Evolutionary conservation across 1,140 invertebrate genomes (phyloP).

Genomic region (Heliconius nattereri): DNA sequence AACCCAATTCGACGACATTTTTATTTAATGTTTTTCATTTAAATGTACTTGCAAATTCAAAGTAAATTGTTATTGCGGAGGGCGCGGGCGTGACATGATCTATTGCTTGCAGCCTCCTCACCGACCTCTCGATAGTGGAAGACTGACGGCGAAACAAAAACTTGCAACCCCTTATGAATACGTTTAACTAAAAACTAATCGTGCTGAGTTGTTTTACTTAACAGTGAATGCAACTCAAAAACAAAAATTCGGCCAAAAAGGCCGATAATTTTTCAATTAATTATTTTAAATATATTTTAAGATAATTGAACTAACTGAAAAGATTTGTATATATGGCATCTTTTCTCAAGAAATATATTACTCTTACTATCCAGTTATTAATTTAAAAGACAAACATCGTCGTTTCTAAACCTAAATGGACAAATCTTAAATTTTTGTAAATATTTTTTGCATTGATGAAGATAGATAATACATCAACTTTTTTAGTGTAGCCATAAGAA

Average conservation of each 20-base stretch:
- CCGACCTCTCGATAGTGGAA: conserved; percentile 79
- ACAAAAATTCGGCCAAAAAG: no score
- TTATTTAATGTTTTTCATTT: neutral
- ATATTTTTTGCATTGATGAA: no score
- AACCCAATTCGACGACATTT: no score
- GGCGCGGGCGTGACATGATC: conserved; percentile 47
- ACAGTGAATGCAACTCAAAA: neutral
- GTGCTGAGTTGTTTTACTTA: neutral
- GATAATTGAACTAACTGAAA: no score
- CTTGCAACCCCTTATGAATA: neutral
- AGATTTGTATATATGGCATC: neutral
- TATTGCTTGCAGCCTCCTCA: conserved; percentile 79
- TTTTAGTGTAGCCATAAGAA: no score
- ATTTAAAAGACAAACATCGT: neutral
- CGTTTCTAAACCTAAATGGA: no score
- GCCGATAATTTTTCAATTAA: no score
- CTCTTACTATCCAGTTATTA: no score
- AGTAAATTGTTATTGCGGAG: conserved; percentile 21
- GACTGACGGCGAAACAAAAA: conserved; percentile 55
- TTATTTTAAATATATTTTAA: no score
- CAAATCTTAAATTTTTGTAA: no score
- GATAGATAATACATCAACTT: no score
- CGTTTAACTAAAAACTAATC: neutral
- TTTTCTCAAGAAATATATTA: neutral
- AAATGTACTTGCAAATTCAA: conserved; percentile 16